Base-by-base conservation (phyloP, 1,140 invertebrate genomes). In the Eufriesea mexicana region DNA sequence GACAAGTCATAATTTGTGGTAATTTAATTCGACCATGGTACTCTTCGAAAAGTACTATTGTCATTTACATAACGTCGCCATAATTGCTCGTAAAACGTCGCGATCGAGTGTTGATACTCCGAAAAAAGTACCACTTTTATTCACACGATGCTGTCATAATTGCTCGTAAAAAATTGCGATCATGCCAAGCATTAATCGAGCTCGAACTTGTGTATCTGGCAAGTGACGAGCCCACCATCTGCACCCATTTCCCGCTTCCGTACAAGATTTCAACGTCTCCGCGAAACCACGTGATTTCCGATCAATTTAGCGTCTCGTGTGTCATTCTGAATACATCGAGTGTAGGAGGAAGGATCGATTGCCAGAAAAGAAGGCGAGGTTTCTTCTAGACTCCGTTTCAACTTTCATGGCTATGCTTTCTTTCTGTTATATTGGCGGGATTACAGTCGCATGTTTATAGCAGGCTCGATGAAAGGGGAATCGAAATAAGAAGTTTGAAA, bases 211-310 rank as follows among this genome's bases (percentile, higher is more conserved):
- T 51, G 45, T 72, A 35, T 28, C 23, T 45, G 14, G 20, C 5
- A 51, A 42, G 57, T 23, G 18, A 10, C 18, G 47, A n/a, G 47
- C n/a, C 35, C 25, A 66, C 57, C 49, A 42, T 64, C n/a, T 67
- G 71, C 42, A n/a, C 45, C 42, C 71, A 64, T 64, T 75, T 81
- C 71, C 79, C 57, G 61, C 28, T 81, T 57, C 79, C 61, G 71
- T 81, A 18, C 67, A 75, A 75, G 51, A 81, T 75, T 74, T 75
- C 61, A 81, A 45, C 5, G 5, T 47, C 18, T 18, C 6, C 8
- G 10, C 14, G 23, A 20, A 55, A 45, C 23, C 23, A 18, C 45
- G 28, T 16, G 16, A 18, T 49, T 35, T 51, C 20, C 20, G 7
- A 7, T 49, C 57, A 14, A 25, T 62, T 47, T 35, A 61, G 23